These are phyloP conservation scores for Axea sp. DNA, from an alignment of 2,888 invertebrate species.

Conservation along the genomic window DNA sequence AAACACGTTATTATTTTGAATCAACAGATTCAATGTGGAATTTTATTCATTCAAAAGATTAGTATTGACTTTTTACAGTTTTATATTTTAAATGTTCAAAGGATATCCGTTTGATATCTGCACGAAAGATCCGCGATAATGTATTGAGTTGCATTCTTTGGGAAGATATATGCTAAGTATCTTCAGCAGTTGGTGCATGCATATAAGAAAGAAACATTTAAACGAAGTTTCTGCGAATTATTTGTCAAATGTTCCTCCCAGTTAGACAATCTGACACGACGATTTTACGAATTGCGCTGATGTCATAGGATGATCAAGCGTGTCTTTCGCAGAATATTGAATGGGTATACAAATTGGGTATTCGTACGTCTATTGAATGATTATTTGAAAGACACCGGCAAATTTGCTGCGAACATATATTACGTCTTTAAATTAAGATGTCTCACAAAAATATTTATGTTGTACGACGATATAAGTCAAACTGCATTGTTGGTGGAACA, in stretches of 20 bases:
- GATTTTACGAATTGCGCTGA: conserved; percentile 40
- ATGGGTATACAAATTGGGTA: conserved; percentile 42
- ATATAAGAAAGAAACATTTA: neutral
- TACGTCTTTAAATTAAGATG: conserved; percentile 40
- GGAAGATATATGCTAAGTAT: conserved; percentile 1
- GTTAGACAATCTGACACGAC: conserved; percentile 10
- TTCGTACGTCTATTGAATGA: conserved; percentile 41
- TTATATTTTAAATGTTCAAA: neutral
- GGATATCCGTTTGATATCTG: conserved; percentile 5
- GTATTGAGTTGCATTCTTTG: conserved; percentile 4
- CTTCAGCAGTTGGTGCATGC: neutral
- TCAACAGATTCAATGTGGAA: neutral
- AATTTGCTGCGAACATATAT: conserved; percentile 19
- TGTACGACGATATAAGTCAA: conserved; percentile 29
- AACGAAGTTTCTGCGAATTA: conserved; percentile 25
- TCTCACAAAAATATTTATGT: conserved; percentile 42
- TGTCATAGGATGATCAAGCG: conserved; percentile 28
- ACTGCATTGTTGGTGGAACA: conserved; percentile 15
- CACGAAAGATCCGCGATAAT: conserved; percentile 5
- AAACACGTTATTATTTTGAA: neutral
- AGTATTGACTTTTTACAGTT: neutral
- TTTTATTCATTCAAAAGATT: neutral
- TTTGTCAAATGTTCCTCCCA: conserved; percentile 23
- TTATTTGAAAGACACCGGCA: conserved; percentile 40
- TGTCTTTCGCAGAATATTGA: conserved; percentile 36